Evolutionary conservation across 1,140 invertebrate species (phyloP).

Genomic region (Cyclina sinensis): DNA sequence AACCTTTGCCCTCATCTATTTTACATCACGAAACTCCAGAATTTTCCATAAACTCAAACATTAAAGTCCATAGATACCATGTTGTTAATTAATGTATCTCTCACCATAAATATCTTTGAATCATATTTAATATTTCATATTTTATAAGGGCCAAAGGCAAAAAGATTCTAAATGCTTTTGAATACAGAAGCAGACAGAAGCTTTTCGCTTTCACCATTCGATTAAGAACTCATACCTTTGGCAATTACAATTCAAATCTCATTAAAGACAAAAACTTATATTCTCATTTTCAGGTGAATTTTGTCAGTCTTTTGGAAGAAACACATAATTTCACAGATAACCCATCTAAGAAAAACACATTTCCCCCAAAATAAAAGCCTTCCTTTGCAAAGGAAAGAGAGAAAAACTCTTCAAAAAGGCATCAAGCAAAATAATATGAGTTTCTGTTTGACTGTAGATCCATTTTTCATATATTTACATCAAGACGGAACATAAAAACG

Average conservation of each 20-base stretch:
- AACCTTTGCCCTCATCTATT: too few species aligned
- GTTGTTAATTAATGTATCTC: too few species aligned
- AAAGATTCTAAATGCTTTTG: too few species aligned
- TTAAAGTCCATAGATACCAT: too few species aligned
- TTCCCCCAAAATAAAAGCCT: background rate
- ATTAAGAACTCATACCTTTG: background rate
- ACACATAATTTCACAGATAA: background rate
- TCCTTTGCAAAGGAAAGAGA: conserved; percentile 1
- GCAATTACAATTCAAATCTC: background rate
- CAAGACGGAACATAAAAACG: conserved; percentile 34
- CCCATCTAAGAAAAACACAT: background rate
- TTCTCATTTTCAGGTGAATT: background rate
- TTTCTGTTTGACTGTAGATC: conserved; percentile 31
- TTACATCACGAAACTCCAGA: too few species aligned
- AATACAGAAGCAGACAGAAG: too few species aligned
- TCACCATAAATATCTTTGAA: too few species aligned
- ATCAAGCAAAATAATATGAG: background rate
- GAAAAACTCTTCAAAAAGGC: conserved; percentile 27
- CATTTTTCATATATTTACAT: conserved; percentile 43
- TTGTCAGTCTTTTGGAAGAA: background rate
- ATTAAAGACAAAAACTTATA: background rate
- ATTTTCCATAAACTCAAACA: too few species aligned
- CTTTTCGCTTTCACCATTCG: too few species aligned
- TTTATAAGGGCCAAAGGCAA: too few species aligned
- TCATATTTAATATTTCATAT: too few species aligned